A percentile compares a stretch with the other conserved stretches of the same genome.
These are phyloP conservation scores for Neelides sp. DNA, from an alignment of 1,140 invertebrate species.

Conservation along the genomic window DNA sequence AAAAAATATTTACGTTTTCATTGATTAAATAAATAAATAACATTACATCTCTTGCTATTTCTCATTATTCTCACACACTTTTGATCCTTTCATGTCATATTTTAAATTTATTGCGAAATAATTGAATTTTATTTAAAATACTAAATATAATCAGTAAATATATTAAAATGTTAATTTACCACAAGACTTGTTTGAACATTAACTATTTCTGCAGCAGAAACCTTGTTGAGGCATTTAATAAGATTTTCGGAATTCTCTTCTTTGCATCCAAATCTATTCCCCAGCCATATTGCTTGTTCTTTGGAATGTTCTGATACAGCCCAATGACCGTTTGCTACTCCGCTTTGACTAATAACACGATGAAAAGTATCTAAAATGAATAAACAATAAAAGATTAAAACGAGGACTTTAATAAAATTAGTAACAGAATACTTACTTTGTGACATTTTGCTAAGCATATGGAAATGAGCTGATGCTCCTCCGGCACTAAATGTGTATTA, in stretches of 20 bases:
- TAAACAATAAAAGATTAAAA: too few species aligned
- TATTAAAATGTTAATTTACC: too few species aligned
- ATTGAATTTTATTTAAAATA: too few species aligned
- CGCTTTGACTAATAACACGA: slow-evolving; percentile 11
- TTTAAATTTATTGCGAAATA: too few species aligned
- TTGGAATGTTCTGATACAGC: slow-evolving; percentile 4
- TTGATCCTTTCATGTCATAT: too few species aligned
- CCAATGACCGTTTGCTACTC: slow-evolving; percentile 7
- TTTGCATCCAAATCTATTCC: slow-evolving; percentile 5
- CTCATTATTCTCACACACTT: too few species aligned
- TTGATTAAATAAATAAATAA: too few species aligned
- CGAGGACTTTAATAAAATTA: too few species aligned
- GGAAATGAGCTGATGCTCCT: slow-evolving; percentile 13
- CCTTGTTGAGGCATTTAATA: slow-evolving; percentile 6
- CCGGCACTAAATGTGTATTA: slow-evolving; percentile 1
- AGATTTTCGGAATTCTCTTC: slow-evolving; percentile 1
- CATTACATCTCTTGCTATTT: too few species aligned
- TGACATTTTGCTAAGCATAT: slow-evolving; percentile 7
- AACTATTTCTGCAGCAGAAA: slow-evolving; percentile 7
- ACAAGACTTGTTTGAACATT: background rate
- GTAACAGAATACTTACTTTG: too few species aligned
- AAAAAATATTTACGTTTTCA: too few species aligned
- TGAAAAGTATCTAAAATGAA: slow-evolving; percentile 12
- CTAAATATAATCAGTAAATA: too few species aligned
- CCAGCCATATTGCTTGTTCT: slow-evolving; percentile 13